Evolutionary conservation across 2,888 invertebrate species (phyloP), one percentile per base, ranked within the genome.

Genomic region (Stenurella melanura): DNA sequence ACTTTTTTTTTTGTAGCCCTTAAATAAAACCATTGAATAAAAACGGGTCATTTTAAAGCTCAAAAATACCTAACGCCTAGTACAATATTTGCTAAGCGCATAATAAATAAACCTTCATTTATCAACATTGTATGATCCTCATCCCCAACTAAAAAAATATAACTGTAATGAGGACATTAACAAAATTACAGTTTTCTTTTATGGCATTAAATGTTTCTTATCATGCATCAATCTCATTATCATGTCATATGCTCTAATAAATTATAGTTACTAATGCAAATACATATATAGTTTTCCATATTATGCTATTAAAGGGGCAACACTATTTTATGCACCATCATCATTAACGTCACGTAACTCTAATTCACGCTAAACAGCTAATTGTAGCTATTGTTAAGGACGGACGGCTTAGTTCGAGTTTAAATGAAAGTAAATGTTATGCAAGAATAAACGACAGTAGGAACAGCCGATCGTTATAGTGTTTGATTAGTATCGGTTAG

Each of bases 121-220:
- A 18, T 12, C 19, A 58, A 1, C 11, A 11, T 7, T 11, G 7
- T 38, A 38, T 11, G 11, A 38, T 38, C 7, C 1, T 15, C 15
- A 42, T 42, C 42, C 7, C 12, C 7, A 1, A 42, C 12, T 42
- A 18, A 15, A 1, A 57, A 19, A 19, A 57, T 3, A 34, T 26
- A 34, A 34, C 3, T 34, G 30, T 34, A 10, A 18, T 11, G 57
- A 57, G 19, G 57, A 57, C 19, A 19, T 57, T 18, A 19, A 19
- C 57, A 57, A 57, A 57, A 18, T 60, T 60, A 60, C 10, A 26
- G 15, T 26, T 26, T 60, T 60, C 5, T 21, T 10, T 60, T 60
- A 42, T 12, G 7, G 7, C 7, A 42, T 7, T 42, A 11, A 11
- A 12, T 9, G 7, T 42, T 42, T 42, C 12, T 12, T 42, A 42